Base-by-base conservation (phyloP, 2,888 invertebrate species). In the Drosophila incognita region DNA sequence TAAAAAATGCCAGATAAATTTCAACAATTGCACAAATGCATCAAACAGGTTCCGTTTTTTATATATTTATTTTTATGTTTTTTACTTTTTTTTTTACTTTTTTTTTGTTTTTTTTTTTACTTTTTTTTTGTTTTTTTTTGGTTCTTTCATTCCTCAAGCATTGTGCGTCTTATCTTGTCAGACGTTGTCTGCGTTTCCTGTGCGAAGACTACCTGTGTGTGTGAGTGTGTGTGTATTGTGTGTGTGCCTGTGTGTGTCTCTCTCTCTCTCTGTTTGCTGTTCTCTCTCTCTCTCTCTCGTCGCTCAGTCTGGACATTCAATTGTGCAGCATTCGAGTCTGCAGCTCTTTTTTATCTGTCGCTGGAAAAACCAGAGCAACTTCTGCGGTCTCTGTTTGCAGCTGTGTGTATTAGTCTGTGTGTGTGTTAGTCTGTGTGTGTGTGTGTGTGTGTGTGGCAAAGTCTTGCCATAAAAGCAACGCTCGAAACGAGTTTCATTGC, bases 121-220 rank as follows among this genome's bases (percentile, higher is more conserved):
- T n/a, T 27, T 29, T 29, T 29, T 29, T 1, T 6, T 21, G 1
- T 5, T 31, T n/a, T 62, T 61, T 67, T 56, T 48, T 40, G 38
- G 24, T 36, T 52, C 66, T 49, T 58, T 46, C 40, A 24, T 54
- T 61, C 49, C 2, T 8, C 4, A 27, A n/a, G 4, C 83, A 74
- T 74, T 81, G 67, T 74, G 54, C n/a, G 53, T 68, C 65, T 83
- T 83, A 83, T 85, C 83, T 81, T 66, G 74, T 68, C 83, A 74
- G 78, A 60, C 69, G 52, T 53, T 65, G 60, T 64, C 62, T 52
- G 66, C 38, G 66, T 75, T 79, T 78, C 83, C 74, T 70, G 78
- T 56, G 67, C 36, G 15, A 1, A 40, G 56, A 21, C 71, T 68
- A 62, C 60, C 61, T 79, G 61, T 69, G 38, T 61, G 46, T 46